These are phyloP conservation scores for Theretra japonica DNA, from an alignment of 2,888 invertebrate species.

Conservation along the genomic window DNA sequence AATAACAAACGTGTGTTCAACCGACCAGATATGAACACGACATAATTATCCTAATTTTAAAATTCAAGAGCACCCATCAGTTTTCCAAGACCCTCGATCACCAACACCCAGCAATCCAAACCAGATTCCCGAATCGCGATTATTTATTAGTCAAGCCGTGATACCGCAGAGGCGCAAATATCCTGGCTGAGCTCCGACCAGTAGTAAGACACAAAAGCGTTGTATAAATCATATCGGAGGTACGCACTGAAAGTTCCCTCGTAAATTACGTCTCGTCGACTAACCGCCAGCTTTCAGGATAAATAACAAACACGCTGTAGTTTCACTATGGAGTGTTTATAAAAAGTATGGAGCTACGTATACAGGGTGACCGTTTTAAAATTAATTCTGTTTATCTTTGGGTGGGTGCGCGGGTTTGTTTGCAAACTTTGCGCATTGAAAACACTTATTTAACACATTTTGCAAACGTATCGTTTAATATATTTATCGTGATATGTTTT, in stretches of 20 bases:
- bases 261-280: constrained; percentile 64
- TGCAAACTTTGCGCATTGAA: not conserved
- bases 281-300: constrained; percentile 49
- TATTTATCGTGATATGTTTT: no score
- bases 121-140: constrained; percentile 8
- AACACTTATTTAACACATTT: no score
- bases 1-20: no score
- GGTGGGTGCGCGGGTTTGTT: no score
- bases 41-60: no score
- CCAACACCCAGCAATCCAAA: not conserved
- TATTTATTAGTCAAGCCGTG: constrained; percentile 10
- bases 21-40: no score
- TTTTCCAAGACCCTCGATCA: not conserved
- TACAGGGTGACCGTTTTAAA: not conserved
- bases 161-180: constrained; percentile 17
- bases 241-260: constrained; percentile 64
- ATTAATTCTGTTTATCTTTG: not conserved
- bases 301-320: constrained; percentile 21
- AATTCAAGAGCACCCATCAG: not conserved
- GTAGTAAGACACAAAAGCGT: constrained; percentile 47
- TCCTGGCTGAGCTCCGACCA: constrained; percentile 12
- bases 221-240: constrained; percentile 60
- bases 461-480: no score
- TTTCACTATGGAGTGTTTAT: not conserved
- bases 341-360: not conserved